Base-by-base conservation (phyloP, 2,113 vertebrate species). In the Actinemys pallida region DNA sequence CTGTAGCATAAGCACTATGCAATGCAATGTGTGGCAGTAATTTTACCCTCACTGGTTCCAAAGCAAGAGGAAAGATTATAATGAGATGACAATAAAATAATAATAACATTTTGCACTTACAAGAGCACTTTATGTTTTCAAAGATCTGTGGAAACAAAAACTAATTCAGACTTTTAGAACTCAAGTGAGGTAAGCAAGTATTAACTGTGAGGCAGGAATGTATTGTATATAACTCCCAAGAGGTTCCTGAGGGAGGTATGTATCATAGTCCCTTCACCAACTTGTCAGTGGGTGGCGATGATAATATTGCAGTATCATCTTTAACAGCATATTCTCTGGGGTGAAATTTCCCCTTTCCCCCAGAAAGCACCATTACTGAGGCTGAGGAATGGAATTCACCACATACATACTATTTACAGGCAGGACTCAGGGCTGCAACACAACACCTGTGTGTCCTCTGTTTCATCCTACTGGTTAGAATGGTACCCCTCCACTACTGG, bases 101-200 rank as follows among this genome's bases (percentile, higher is more conserved):
- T 8, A 31, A n/a, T 17, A 50, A 17, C 13, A 9, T 6, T 94
- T 90, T 81, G 4, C 2, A 19, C 11, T 72, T 88, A 35, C 91
- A 29, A 16, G 59, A 91, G 86, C 8, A 7, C 1, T 90, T 87
- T 25, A 5, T 72, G 3, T 90, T 88, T 82, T 87, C 39, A 62
- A 56, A 94, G 12, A 42, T 39, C 25, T 1, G 3, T 84, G 69
- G n/a, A 93, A 94, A 87, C 5, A 94, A 85, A 94, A 90, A 35
- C 42, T 47, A 88, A 3, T 54, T 50, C 3, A 69, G 24, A 6
- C 86, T 90, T 42, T 1, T 62, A 84, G 29, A 5, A 89, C 31
- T 4, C 54, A 76, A 86, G 39, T 50, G 50, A 81, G 29, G 13
- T 22, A 85, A 86, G 59, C 13, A 85, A 86, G 59, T 1, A 25